Conservation (phyloP, 2,797 vertebrate species). For the Alosa sapidissima region DNA sequence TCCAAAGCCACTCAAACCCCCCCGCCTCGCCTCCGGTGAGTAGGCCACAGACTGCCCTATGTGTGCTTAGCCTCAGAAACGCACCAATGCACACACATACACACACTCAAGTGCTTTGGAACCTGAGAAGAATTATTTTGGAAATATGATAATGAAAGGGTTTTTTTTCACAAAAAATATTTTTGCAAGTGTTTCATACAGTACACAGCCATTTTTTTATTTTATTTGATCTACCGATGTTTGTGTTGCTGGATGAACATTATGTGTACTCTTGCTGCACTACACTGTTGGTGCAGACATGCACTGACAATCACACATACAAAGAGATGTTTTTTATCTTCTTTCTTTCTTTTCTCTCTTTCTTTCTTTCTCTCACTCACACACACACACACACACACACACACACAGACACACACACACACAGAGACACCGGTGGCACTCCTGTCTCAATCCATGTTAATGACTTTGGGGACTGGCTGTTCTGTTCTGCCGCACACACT, state of each 20-base stretch:
- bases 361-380: background rate
- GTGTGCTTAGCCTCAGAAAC: background rate
- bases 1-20: conserved; percentile 38
- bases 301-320: background rate
- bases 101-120: too few relatives aligned
- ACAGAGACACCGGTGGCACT: background rate
- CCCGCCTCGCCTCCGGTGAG: conserved; percentile 66
- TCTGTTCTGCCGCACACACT: background rate
- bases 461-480: conserved; percentile 9
- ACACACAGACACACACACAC: background rate
- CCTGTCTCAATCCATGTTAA: background rate
- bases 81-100: too few relatives aligned
- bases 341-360: background rate
- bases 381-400: background rate
- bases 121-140: too few relatives aligned
- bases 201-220: too few relatives aligned
- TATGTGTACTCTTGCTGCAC: background rate
- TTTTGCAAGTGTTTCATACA: background rate
- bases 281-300: background rate
- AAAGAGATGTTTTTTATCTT: background rate
- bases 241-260: background rate
- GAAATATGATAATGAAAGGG: background rate
- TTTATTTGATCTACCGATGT: background rate
- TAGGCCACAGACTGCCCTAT: background rate
- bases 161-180: background rate